A percentile compares a stretch with the other conserved stretches of the same genome.
phyloP scores from a whole-genome alignment of 1,140 invertebrate genomes.

The Drosophila kikkawai region DNA sequence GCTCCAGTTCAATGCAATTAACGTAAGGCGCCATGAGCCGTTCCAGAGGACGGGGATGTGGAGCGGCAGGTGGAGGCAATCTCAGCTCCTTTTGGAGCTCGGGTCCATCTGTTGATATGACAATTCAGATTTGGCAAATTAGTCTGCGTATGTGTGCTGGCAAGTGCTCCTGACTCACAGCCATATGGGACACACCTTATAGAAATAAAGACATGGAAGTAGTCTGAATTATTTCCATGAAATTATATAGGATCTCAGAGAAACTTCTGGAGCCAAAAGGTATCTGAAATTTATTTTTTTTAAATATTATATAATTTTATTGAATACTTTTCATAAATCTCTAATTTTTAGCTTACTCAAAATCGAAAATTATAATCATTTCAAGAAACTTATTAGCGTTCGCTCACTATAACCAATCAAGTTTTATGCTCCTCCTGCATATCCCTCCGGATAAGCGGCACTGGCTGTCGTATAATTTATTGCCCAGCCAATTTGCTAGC shows the following conservation, averaged over 20 bases:
- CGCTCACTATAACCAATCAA: neutral
- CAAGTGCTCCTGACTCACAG: conserved; percentile 42
- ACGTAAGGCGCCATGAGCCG: conserved; percentile 67
- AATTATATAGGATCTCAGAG: neutral
- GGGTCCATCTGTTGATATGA: conserved; percentile 72
- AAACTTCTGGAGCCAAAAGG: neutral
- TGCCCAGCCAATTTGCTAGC: conserved; percentile 58
- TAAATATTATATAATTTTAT: neutral
- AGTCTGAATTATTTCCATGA: neutral
- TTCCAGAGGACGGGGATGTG: conserved; percentile 3
- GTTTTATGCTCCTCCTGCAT: neutral
- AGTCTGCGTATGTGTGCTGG: conserved; percentile 25
- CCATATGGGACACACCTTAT: conserved; percentile 26
- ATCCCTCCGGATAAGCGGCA: conserved; percentile 1
- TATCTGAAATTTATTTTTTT: neutral
- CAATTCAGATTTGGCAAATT: conserved; percentile 62
- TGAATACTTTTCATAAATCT: neutral
- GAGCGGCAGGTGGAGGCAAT: conserved; percentile 12
- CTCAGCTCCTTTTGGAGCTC: conserved; percentile 24
- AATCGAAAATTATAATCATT: too few relatives aligned
- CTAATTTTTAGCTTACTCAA: neutral
- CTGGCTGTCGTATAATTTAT: conserved; percentile 67
- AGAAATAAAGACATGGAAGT: conserved; percentile 9
- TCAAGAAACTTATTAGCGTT: neutral
- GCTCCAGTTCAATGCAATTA: conserved; percentile 75